Evolutionary conservation across 2,113 vertebrate genomes (phyloP), one percentile per base, ranked within the genome.

Genomic region (Coturnix japonica): DNA sequence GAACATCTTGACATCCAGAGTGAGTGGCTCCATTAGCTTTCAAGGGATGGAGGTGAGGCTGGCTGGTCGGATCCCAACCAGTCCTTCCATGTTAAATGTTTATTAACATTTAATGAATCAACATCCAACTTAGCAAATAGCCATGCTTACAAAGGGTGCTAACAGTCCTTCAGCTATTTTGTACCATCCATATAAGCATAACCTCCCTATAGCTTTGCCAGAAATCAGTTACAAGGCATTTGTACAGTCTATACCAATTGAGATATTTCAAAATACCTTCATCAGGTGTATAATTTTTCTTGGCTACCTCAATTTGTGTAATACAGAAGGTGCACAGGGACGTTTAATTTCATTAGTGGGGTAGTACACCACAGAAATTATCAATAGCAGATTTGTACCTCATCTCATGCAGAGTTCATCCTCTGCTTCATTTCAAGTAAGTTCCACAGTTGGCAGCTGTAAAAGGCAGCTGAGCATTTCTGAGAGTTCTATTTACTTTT

Each of bases 291-390:
- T 53, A 28, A 41, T 43, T 25, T 46, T 51, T 4, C 16, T 14
- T 37, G 37, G 2, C 4, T 13, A 7, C 16, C 33, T 76, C 46
- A 43, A 9, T 5, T 88, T 63, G 47, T 22, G 44, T 22, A 41
- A 13, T 21, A 39, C 19, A 17, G 9, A 2, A 1, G 0, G 4
- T 80, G 26, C 31, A 20, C 8, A 15, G 14, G 9, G 8, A 80
- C 3, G 2, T 66, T 74, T 41, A 13, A 33, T 74, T 77, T 73
- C 61, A 19, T 35, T 44, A 21, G 19, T 63, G 9, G 8, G 13
- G 20, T 22, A 26, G 5, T n/a, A 18, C 5, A 20, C 31, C 13
- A 43, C 20, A 81, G 44, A 90, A 33, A 61, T 51, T 13, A 65
- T 3, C 20, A 61, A 3, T 35, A 56, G 33, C 11, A 61, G 23